Conservation (phyloP, 2,888 invertebrate species). For the Callyntrura guangdongensis region DNA sequence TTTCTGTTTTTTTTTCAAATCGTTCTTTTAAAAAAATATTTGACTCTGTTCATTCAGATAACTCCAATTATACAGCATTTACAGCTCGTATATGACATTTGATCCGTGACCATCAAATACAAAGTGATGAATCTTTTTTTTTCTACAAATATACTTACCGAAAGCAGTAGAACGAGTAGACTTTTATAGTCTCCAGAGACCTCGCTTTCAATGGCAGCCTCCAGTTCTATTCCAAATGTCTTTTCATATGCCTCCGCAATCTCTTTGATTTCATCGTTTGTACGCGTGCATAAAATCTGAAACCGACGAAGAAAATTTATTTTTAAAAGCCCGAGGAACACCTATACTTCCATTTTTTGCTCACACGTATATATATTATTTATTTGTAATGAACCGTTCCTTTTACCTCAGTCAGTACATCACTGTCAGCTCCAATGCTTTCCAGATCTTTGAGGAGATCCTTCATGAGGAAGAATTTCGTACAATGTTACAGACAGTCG, state of each 20-base stretch:
- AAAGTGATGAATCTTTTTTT: conserved; percentile 58
- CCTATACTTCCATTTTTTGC: too few species aligned
- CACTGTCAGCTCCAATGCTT: conserved; percentile 85
- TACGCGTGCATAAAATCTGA: conserved; percentile 76
- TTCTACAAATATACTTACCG: conserved; percentile 74
- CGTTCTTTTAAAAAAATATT: not conserved
- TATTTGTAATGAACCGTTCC: too few species aligned
- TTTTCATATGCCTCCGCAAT: conserved; percentile 75
- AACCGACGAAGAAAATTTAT: not conserved
- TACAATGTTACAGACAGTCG: not conserved
- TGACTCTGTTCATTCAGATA: not conserved
- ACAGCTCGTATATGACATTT: not conserved
- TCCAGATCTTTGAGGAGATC: conserved; percentile 87
- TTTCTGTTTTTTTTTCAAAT: too few species aligned
- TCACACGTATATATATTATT: too few species aligned
- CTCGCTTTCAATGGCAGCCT: conserved; percentile 72
- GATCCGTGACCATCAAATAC: too few species aligned
- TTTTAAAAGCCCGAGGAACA: not conserved
- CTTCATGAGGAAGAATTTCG: conserved; percentile 87
- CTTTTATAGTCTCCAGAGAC: conserved; percentile 79
- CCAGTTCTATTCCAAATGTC: conserved; percentile 68
- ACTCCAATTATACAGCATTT: not conserved
- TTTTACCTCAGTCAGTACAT: conserved; percentile 76
- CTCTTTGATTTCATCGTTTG: conserved; percentile 76
- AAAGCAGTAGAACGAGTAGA: conserved; percentile 74